Conservation (phyloP, 2,797 vertebrate genomes). For the Catamblyrhynchus diadema region DNA sequence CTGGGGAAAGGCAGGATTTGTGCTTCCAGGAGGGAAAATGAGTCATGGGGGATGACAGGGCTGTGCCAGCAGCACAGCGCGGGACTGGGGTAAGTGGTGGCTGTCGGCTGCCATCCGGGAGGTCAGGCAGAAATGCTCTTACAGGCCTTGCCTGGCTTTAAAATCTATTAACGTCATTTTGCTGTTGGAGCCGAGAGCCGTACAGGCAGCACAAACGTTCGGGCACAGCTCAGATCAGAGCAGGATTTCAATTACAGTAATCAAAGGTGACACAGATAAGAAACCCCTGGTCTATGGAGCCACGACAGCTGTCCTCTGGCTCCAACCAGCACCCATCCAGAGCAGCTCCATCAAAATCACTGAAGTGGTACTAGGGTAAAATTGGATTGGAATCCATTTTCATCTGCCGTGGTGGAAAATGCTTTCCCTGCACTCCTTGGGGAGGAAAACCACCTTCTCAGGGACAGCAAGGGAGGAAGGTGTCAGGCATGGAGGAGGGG, state of each 20-base stretch:
- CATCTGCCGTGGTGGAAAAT: background rate
- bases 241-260: conserved; percentile 63
- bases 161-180: conserved; percentile 52
- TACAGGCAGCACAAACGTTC: conserved; percentile 25
- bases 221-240: conserved; percentile 47
- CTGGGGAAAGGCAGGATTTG: background rate
- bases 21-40: conserved; percentile 18
- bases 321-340: conserved; percentile 44
- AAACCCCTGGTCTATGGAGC: conserved; percentile 52
- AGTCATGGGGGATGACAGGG: background rate
- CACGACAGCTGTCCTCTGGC: conserved; percentile 48
- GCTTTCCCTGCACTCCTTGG: background rate
- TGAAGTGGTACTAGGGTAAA: conserved; percentile 50
- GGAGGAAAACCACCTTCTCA: background rate
- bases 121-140: conserved; percentile 39
- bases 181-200: background rate
- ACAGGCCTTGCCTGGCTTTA: conserved; percentile 31
- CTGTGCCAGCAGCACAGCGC: background rate
- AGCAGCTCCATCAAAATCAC: conserved; percentile 59
- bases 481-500: background rate
- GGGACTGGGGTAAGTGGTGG: background rate
- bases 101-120: background rate
- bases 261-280: conserved; percentile 67
- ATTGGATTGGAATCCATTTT: conserved; percentile 61
- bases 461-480: background rate